Evolutionary conservation across 1,140 invertebrate species (phyloP).

Genomic region (Proales similis): DNA sequence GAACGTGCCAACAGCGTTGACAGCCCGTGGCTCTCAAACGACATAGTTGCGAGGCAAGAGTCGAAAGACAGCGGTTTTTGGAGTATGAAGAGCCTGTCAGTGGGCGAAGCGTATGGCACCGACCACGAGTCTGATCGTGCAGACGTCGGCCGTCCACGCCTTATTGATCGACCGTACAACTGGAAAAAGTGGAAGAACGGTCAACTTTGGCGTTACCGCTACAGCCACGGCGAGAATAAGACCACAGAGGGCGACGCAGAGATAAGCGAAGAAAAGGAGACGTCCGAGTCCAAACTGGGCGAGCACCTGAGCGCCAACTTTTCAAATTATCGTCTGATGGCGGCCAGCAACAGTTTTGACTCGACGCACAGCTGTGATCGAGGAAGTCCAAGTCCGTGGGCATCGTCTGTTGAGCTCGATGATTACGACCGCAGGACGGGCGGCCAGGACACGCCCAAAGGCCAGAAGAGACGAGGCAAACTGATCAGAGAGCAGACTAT

Average conservation of each 20-base stretch:
- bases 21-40: slow-evolving; percentile 1
- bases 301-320: background rate
- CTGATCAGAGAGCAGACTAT: slow-evolving; percentile 17
- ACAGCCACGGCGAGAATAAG: slow-evolving; percentile 19
- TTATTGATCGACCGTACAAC: background rate
- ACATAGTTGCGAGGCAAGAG: slow-evolving; percentile 19
- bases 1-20: slow-evolving; percentile 18
- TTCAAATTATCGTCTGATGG: too few relatives aligned
- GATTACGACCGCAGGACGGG: background rate
- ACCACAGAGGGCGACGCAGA: slow-evolving; percentile 18
- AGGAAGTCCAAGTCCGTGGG: slow-evolving; percentile 1
- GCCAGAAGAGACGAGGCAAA: slow-evolving; percentile 4
- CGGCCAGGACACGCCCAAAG: background rate
- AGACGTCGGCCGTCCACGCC: too few relatives aligned
- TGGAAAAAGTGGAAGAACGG: slow-evolving; percentile 23
- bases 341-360: slow-evolving; percentile 36
- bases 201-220: slow-evolving; percentile 22
- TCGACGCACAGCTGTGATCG: background rate
- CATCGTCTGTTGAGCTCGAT: slow-evolving; percentile 7
- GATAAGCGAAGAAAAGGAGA: slow-evolving; percentile 7
- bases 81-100: slow-evolving; percentile 4
- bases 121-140: too few relatives aligned
- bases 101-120: slow-evolving; percentile 6
- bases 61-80: slow-evolving; percentile 33
- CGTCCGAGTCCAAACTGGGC: background rate